These are phyloP conservation scores for Eilema depressum DNA, from an alignment of 2,888 invertebrate genomes.

Conservation along the genomic window DNA sequence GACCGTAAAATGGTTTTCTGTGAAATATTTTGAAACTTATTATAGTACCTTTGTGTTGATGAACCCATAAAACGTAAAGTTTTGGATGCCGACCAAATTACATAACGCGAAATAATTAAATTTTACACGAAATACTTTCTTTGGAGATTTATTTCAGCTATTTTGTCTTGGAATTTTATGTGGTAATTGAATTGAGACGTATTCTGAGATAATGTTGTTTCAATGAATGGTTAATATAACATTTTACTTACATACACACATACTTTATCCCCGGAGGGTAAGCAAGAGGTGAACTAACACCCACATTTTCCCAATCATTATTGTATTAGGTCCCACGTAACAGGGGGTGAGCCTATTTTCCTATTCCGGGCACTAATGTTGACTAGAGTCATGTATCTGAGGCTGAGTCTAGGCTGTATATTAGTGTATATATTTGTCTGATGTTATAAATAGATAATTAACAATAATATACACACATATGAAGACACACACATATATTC, in stretches of 20 bases:
- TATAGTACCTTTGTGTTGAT: slow-evolving; percentile 49
- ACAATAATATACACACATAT: too few species aligned
- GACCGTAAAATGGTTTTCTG: slow-evolving; percentile 25
- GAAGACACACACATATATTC: too few species aligned
- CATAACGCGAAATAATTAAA: slow-evolving; percentile 9
- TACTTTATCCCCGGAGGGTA: too few species aligned
- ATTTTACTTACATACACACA: not conserved
- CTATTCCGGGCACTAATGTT: too few species aligned
- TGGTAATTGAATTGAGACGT: not conserved
- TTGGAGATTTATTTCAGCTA: not conserved
- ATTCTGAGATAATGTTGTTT: not conserved
- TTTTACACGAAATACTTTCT: not conserved
- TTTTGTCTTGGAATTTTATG: not conserved
- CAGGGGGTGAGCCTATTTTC: too few species aligned
- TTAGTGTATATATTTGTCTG: too few species aligned
- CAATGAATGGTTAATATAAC: not conserved
- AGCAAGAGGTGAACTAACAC: too few species aligned
- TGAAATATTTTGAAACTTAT: slow-evolving; percentile 55
- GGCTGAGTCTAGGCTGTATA: too few species aligned
- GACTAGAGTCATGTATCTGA: too few species aligned
- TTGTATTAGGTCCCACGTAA: too few species aligned
- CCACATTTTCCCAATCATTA: too few species aligned
- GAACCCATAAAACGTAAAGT: slow-evolving; percentile 54
- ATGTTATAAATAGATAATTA: too few species aligned
- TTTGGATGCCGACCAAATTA: slow-evolving; percentile 41